Evolutionary conservation across 2,797 vertebrate genomes (phyloP).

Genomic region (Danio choprae): DNA sequence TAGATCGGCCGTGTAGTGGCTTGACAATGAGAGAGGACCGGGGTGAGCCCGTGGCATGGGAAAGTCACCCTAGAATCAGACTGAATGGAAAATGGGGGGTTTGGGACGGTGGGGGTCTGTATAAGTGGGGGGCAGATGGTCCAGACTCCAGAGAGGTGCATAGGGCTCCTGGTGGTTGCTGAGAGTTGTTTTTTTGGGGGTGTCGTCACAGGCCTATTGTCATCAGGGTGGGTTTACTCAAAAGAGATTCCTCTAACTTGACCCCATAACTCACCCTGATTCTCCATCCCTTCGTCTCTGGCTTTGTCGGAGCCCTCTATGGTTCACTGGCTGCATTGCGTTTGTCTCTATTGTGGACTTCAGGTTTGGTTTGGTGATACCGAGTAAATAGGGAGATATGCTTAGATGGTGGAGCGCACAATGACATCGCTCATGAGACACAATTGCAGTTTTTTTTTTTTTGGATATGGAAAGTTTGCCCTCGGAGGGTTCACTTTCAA

Average conservation of each 20-base stretch:
- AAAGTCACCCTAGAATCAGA: constrained; percentile 80
- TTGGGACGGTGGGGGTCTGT: constrained; percentile 65
- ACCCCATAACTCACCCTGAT: constrained; percentile 67
- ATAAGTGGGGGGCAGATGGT: constrained; percentile 80
- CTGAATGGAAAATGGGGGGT: constrained; percentile 72
- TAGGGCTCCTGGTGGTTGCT: constrained; percentile 65
- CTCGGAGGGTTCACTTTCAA: not conserved
- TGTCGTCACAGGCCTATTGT: constrained; percentile 78
- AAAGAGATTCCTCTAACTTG: constrained; percentile 70
- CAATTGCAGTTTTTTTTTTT: not conserved
- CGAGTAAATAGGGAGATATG: constrained; percentile 41
- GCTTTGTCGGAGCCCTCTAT: constrained; percentile 69
- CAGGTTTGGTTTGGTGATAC: constrained; percentile 48
- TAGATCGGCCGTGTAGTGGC: constrained; percentile 65
- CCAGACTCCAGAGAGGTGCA: constrained; percentile 64
- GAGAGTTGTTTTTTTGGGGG: constrained; percentile 64
- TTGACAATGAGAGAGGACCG: constrained; percentile 68
- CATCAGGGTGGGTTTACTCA: constrained; percentile 63
- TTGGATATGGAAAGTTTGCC: not conserved
- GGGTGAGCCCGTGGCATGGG: constrained; percentile 79
- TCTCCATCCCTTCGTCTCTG: constrained; percentile 57
- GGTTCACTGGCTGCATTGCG: constrained; percentile 67
- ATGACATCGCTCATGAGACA: constrained; percentile 20
- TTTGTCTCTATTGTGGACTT: constrained; percentile 66
- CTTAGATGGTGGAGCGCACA: constrained; percentile 24